phyloP scores from a whole-genome alignment of 2,888 invertebrate genomes.

The Mythimna loreyi region DNA sequence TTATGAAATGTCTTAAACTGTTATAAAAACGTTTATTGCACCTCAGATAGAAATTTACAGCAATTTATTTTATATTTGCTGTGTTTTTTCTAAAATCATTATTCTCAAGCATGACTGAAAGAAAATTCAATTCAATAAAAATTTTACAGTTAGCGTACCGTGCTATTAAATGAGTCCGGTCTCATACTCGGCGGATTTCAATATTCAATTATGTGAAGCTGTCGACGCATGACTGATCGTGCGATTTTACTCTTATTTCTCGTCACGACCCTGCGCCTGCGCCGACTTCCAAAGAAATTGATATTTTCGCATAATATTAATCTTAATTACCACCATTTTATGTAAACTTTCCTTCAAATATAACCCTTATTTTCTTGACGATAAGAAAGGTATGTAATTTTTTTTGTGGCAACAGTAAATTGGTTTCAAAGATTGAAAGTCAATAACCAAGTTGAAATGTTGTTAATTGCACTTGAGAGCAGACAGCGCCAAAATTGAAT shows the following conservation, averaged over 20 bases:
- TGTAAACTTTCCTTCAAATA: background rate
- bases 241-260: conserved; percentile 55
- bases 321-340: conserved; percentile 18
- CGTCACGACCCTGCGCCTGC: conserved; percentile 45
- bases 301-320: conserved; percentile 20
- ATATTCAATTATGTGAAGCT: conserved; percentile 65
- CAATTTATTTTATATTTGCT: background rate
- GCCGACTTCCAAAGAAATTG: conserved; percentile 33
- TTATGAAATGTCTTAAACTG: no score
- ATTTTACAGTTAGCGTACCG: conserved; percentile 26
- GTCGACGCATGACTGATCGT: conserved; percentile 65
- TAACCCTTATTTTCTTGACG: background rate
- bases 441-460: conserved; percentile 62
- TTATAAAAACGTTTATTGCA: background rate
- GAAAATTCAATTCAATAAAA: conserved; percentile 1
- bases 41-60: background rate
- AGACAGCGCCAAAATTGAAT: conserved; percentile 42
- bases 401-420: background rate
- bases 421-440: conserved; percentile 58
- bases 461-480: conserved; percentile 59
- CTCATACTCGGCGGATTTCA: conserved; percentile 43
- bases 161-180: conserved; percentile 37
- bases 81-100: no score
- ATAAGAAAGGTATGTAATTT: conserved; percentile 13
- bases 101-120: background rate